Conservation (phyloP, 2,888 invertebrate species). For the Arge pagana region DNA sequence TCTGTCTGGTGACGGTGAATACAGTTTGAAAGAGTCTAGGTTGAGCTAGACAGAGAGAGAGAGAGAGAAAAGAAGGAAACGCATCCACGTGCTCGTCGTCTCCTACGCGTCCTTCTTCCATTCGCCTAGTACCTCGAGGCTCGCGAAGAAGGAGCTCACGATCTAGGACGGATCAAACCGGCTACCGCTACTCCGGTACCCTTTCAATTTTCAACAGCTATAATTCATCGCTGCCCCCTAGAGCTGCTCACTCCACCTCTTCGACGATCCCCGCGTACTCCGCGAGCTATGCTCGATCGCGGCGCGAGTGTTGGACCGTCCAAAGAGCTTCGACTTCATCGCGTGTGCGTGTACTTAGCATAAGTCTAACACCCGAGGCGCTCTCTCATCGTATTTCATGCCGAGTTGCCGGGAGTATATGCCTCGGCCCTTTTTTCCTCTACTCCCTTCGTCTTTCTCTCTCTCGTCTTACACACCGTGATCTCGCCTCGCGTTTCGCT, state of each 20-base stretch:
- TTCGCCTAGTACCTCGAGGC: not conserved
- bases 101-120: slow-evolving; percentile 6
- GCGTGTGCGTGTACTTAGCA: slow-evolving; percentile 52
- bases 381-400: slow-evolving; percentile 53
- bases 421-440: no score
- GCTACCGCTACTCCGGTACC: slow-evolving; percentile 17
- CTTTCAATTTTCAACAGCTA: slow-evolving; percentile 21
- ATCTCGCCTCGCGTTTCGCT: slow-evolving; percentile 53
- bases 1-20: no score
- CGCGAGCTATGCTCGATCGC: not conserved
- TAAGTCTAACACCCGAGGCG: slow-evolving; percentile 54
- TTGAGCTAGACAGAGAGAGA: no score
- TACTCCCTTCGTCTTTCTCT: no score
- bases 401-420: no score
- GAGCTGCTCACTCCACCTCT: not conserved
- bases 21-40: no score
- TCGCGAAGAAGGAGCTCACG: slow-evolving; percentile 3
- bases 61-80: not conserved
- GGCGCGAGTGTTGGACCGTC: no score
- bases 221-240: slow-evolving; percentile 15
- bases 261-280: slow-evolving; percentile 7
- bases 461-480: no score
- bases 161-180: slow-evolving; percentile 17
- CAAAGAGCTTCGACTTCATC: not conserved
- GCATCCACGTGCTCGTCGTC: slow-evolving; percentile 3